A percentile compares a stretch with the other conserved stretches of the same genome.
These are phyloP conservation scores for Drosophila burlai DNA, from an alignment of 1,140 invertebrate species.

Conservation along the genomic window DNA sequence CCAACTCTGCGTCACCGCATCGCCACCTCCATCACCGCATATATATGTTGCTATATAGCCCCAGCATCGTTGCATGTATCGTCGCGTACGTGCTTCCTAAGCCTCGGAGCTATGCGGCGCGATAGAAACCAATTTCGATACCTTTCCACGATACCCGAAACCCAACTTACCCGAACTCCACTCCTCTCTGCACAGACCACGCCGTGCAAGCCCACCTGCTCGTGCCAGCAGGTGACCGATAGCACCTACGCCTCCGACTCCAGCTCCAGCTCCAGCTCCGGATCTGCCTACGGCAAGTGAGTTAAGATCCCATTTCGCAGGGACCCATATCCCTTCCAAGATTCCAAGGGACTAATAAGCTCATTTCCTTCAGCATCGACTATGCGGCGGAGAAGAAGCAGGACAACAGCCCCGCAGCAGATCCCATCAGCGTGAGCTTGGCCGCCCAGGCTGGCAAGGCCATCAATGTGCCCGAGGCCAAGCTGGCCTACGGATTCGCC, in stretches of 20 bases:
- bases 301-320: neutral
- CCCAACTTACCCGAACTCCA: conserved; percentile 34
- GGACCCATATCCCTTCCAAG: too few relatives aligned
- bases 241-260: conserved; percentile 57
- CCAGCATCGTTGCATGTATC: conserved; percentile 53
- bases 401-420: conserved; percentile 76
- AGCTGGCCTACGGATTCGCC: conserved; percentile 84
- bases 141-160: conserved; percentile 45
- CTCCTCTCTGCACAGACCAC: conserved; percentile 62
- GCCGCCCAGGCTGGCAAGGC: conserved; percentile 80
- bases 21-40: conserved; percentile 26
- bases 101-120: conserved; percentile 36
- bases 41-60: neutral
- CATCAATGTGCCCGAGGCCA: conserved; percentile 83
- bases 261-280: conserved; percentile 6
- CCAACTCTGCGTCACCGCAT: conserved; percentile 41
- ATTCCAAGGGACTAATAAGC: neutral
- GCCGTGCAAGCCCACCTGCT: conserved; percentile 71
- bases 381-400: conserved; percentile 49
- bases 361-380: conserved; percentile 31
- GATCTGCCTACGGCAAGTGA: conserved; percentile 58
- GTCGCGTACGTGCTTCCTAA: conserved; percentile 63
- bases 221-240: conserved; percentile 53
- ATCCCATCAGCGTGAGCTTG: conserved; percentile 85
- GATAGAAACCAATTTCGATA: conserved; percentile 61